Percentiles rank a stretch among this genome's conserved stretches.
These are phyloP conservation scores for Pterostichus madidus DNA, from an alignment of 2,888 invertebrate genomes.

Conservation along the genomic window DNA sequence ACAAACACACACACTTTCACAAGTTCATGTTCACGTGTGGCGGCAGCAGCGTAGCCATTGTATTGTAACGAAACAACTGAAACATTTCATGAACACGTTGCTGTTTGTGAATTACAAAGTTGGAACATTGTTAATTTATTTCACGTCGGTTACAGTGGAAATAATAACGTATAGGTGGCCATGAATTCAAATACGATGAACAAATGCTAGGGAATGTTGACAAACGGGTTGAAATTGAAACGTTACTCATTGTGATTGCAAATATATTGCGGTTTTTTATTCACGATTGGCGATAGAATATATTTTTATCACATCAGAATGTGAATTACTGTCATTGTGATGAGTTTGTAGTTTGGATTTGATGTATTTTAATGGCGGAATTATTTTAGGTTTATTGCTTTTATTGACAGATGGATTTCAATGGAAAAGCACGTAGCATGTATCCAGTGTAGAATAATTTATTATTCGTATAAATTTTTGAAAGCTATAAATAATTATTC, in stretches of 20 bases:
- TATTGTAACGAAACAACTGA: slow-evolving; percentile 37
- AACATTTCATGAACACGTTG: slow-evolving; percentile 48
- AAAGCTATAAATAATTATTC: slow-evolving; percentile 2
- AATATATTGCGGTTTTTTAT: slow-evolving; percentile 39
- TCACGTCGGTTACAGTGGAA: slow-evolving; percentile 24
- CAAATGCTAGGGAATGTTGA: slow-evolving; percentile 26
- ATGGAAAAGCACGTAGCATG: not conserved
- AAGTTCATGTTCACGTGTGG: not conserved
- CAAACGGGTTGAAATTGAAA: slow-evolving; percentile 30
- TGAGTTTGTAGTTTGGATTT: slow-evolving; percentile 18
- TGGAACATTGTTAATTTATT: slow-evolving; percentile 45
- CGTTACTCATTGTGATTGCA: slow-evolving; percentile 22
- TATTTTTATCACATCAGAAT: slow-evolving; percentile 9
- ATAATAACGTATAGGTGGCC: slow-evolving; percentile 19
- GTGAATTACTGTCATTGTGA: slow-evolving; percentile 3
- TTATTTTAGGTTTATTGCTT: slow-evolving; percentile 22
- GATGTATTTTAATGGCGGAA: slow-evolving; percentile 20
- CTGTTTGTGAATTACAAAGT: slow-evolving; percentile 48
- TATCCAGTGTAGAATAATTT: not conserved
- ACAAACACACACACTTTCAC: not conserved
- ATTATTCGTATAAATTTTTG: slow-evolving; percentile 6
- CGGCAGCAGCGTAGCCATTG: slow-evolving; percentile 1
- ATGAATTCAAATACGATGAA: not conserved
- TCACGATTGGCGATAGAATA: not conserved
- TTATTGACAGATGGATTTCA: slow-evolving; percentile 20